Percentiles rank a stretch among this genome's conserved stretches.
Conservation (phyloP, 2,888 invertebrate species). For the Noctua pronuba region DNA sequence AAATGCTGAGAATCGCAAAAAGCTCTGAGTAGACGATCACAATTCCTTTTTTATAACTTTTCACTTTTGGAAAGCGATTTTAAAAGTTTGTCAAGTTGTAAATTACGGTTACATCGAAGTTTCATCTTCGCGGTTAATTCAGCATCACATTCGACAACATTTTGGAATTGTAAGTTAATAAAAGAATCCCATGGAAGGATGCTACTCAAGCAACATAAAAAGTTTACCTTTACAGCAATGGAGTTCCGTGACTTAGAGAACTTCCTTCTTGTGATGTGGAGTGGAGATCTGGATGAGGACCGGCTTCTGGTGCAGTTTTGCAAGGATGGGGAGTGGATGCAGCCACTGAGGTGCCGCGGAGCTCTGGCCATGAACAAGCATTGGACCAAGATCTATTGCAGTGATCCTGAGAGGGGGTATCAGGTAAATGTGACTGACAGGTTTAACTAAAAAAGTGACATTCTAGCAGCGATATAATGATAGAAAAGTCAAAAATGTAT, state of each 20-base stretch:
- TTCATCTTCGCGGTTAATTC: background rate
- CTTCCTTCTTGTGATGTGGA: slow-evolving; percentile 95
- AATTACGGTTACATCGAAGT: background rate
- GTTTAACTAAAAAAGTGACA: background rate
- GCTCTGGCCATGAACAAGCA: slow-evolving; percentile 93
- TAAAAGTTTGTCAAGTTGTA: background rate
- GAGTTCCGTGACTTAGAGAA: slow-evolving; percentile 93
- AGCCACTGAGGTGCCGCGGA: slow-evolving; percentile 91
- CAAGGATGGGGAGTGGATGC: slow-evolving; percentile 87
- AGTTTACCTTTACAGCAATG: slow-evolving; percentile 87
- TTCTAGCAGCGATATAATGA: too few species aligned
- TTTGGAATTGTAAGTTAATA: too few species aligned
- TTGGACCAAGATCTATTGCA: slow-evolving; percentile 92
- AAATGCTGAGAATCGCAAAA: too few species aligned
- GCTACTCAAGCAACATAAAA: background rate
- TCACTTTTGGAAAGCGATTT: background rate
- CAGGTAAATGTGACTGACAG: slow-evolving; percentile 78
- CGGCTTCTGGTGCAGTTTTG: slow-evolving; percentile 92
- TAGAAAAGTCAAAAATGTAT: too few species aligned
- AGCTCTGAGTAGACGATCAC: too few species aligned
- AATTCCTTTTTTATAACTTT: too few species aligned
- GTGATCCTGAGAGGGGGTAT: slow-evolving; percentile 92
- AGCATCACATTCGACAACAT: background rate
- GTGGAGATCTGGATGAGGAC: slow-evolving; percentile 94
- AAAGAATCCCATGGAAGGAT: background rate